Evolutionary conservation across 2,797 vertebrate genomes (phyloP), one percentile per base, ranked within the genome.

Genomic region (Premnoplex brunnescens): DNA sequence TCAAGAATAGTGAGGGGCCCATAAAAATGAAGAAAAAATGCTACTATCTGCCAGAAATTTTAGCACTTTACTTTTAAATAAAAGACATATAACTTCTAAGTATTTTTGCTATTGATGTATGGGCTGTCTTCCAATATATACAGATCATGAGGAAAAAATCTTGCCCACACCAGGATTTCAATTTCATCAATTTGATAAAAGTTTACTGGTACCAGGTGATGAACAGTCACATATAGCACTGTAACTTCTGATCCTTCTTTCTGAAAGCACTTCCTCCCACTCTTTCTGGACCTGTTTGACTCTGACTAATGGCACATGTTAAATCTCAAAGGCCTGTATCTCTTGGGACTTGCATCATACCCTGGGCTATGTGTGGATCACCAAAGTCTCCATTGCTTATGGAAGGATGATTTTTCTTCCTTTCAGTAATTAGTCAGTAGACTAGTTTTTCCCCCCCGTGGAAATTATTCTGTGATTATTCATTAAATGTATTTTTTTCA

Each of bases 361-460:
- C 7, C 4, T 24, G 2, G 11, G 27, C 16, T 52, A 37, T 3
- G 11, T 21, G 17, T 75, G 39, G 26, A 22, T 71, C 21, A 27
- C 67, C 8, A 64, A 79, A 72, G 17, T 30, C 18, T 63, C 8
- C 1, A 1, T 19, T 81, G 10, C 15, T 41, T 55, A 32, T 15
- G n/a, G 26, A 49, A 69, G 24, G n/a, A 51, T 36, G 6, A 44
- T 7, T 34, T 18, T 55, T 82, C 20, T 66, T 76, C 17, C 8
- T 48, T 54, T 59, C 10, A 77, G 21, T 13, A 64, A 76, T 72
- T 75, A 52, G 4, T 51, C 28, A 49, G 17, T 63, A 68, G 23
- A 37, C 14, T 9, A 20, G 7, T n/a, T 30, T 43, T 23, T 22
- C 23, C 0, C 2, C 2, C 1, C 0, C 4, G 6, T 58, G 36